Evolutionary conservation across 1,140 invertebrate species (phyloP), one percentile per base, ranked within the genome.

Genomic region (Diorhabda elongata): DNA sequence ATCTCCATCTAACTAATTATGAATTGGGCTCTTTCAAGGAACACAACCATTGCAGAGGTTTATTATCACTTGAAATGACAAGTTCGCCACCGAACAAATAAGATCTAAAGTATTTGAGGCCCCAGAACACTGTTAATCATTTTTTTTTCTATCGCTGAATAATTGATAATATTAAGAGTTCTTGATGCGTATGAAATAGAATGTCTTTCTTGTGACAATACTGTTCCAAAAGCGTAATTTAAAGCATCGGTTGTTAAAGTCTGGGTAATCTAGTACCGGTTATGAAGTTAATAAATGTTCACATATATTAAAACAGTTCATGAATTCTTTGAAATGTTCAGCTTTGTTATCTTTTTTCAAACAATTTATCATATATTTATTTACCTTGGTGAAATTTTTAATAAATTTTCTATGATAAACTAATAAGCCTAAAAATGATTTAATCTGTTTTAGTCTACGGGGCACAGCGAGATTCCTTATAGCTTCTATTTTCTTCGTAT

Each of bases 21-120:
- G 11, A 11, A 11, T 11, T 11, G 11, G 11, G 11, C 11, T 11
- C 11, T 11, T 11, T 11, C 11, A 11, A 11, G 11, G 11, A 11
- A 11, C 11, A 11, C 11, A 11, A 11, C 11, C 11, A 11, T 11
- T 11, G 11, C 11, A 11, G 11, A 11, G 11, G 11, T 11, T 11
- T 11, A 11, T 11, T 11, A 11, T 11, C 11, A 11, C 0, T 11
- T 0, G 43, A 59, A 56, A 72, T 65, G 4, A 64, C 81, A 69
- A 86, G 86, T 44, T 80, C 74, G 57, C 44, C 76, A 9, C 79
- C 80, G 47, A 66, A 73, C 56, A 73, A 44, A 42, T 73, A 71
- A 3, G 68, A 62, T 44, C 72, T 2, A 11, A 61, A 73, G 61
- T 73, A 68, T 70, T 73, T 67, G 8, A 45, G 66, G 41, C 56